Percentiles rank a stretch among this genome's conserved stretches.
Evolutionary conservation across 2,797 vertebrate genomes (phyloP).

Genomic region (Threskiornis aethiopicus): DNA sequence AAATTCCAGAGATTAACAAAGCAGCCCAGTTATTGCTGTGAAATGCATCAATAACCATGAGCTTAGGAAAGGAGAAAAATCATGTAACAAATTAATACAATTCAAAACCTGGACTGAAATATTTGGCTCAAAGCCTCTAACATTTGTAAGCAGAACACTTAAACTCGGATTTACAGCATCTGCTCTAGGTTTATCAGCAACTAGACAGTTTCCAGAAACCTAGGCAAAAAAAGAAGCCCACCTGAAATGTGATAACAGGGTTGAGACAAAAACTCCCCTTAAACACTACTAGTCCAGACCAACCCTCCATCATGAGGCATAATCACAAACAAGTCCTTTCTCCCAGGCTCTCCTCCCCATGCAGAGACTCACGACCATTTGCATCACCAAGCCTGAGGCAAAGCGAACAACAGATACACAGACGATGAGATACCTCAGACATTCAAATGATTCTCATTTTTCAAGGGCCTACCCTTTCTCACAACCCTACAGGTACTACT

Average conservation of each 20-base stretch:
- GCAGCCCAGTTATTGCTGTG: not conserved
- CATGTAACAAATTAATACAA: not conserved
- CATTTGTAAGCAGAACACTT: not conserved
- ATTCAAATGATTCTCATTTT: not conserved
- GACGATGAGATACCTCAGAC: not conserved
- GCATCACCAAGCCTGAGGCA: not conserved
- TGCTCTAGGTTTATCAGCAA: not conserved
- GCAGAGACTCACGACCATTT: not conserved
- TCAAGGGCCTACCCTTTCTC: not conserved
- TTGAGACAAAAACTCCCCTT: not conserved
- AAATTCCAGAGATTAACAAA: not conserved
- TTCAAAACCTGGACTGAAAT: not conserved
- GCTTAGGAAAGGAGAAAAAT: not conserved
- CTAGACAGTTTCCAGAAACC: not conserved
- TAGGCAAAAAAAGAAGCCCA: not conserved
- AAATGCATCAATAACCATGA: not conserved
- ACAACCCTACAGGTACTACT: not conserved
- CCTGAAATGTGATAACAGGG: not conserved
- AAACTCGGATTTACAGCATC: not conserved
- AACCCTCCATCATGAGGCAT: not conserved
- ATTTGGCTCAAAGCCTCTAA: not conserved
- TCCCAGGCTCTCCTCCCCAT: not conserved
- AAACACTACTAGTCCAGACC: not conserved
- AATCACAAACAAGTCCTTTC: not conserved
- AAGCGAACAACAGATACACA: not conserved